Evolutionary conservation across 2,888 invertebrate species (phyloP).

Genomic region (Alitta virens): DNA sequence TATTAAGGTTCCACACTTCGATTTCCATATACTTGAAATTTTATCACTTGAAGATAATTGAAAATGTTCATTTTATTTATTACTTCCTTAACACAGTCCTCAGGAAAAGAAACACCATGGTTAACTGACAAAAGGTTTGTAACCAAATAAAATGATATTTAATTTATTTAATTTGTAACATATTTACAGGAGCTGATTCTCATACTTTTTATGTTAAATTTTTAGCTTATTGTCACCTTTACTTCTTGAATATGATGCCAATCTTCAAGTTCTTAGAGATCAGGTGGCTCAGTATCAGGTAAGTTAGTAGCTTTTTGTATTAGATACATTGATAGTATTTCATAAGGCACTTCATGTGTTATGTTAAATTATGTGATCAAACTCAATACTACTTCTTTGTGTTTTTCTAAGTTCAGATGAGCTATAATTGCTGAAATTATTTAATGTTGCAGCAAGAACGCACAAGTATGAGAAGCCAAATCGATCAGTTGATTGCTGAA

Average conservation of each 20-base stretch:
- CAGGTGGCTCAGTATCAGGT: constrained; percentile 30
- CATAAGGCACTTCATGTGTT: too few species aligned
- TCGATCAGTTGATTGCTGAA: constrained; percentile 36
- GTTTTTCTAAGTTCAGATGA: too few species aligned
- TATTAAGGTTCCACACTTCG: too few species aligned
- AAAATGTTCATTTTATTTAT: background rate
- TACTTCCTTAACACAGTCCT: background rate
- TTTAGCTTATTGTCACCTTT: constrained; percentile 55
- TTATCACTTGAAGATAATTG: too few species aligned
- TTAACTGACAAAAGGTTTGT: constrained; percentile 16
- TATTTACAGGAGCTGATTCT: too few species aligned
- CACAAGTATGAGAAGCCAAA: constrained; percentile 31
- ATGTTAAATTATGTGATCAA: too few species aligned
- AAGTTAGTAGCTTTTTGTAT: too few species aligned
- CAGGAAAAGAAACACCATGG: constrained; percentile 9
- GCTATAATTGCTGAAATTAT: too few species aligned
- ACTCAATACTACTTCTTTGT: too few species aligned
- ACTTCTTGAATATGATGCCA: constrained; percentile 60
- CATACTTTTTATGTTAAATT: background rate
- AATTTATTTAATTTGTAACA: background rate
- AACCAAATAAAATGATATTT: too few species aligned
- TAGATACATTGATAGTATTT: too few species aligned
- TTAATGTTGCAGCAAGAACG: constrained; percentile 24
- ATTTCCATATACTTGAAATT: too few species aligned
- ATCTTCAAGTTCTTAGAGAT: constrained; percentile 23